Evolutionary conservation across 2,113 vertebrate genomes (phyloP).

Genomic region (Dinomys branickii): DNA sequence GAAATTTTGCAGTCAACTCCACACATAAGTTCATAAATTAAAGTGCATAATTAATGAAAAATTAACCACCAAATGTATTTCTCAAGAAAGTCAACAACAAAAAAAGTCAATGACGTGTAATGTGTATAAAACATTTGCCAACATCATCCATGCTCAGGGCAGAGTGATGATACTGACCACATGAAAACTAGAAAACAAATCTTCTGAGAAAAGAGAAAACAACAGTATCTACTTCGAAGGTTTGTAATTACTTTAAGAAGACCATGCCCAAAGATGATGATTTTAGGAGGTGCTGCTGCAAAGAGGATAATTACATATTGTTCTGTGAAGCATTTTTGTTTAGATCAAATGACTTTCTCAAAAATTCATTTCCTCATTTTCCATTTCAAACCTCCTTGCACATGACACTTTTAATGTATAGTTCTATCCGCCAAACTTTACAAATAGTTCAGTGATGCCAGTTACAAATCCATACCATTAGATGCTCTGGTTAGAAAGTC

Average conservation of each 20-base stretch:
- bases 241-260: conserved; percentile 25
- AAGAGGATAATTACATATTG: neutral
- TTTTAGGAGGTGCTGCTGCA: neutral
- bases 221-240: conserved; percentile 19
- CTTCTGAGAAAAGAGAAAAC: neutral
- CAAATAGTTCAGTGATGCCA: neutral
- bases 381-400: conserved; percentile 20
- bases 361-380: conserved; percentile 28
- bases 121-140: neutral
- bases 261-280: neutral
- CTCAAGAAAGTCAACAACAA: conserved; percentile 6
- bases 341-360: conserved; percentile 23
- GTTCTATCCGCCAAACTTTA: conserved; percentile 25
- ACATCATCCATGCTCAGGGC: neutral
- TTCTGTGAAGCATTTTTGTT: conserved; percentile 20
- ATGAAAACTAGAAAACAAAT: conserved; percentile 1
- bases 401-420: neutral
- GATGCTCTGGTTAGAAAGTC: conserved; percentile 25
- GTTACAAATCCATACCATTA: neutral
- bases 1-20: neutral
- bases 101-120: neutral
- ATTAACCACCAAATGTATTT: neutral
- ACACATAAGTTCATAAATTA: conserved; percentile 18
- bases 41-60: conserved; percentile 27
- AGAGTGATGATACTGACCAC: neutral